phyloP scores from a whole-genome alignment of 1,140 invertebrate species.

The Bombus superbus region DNA sequence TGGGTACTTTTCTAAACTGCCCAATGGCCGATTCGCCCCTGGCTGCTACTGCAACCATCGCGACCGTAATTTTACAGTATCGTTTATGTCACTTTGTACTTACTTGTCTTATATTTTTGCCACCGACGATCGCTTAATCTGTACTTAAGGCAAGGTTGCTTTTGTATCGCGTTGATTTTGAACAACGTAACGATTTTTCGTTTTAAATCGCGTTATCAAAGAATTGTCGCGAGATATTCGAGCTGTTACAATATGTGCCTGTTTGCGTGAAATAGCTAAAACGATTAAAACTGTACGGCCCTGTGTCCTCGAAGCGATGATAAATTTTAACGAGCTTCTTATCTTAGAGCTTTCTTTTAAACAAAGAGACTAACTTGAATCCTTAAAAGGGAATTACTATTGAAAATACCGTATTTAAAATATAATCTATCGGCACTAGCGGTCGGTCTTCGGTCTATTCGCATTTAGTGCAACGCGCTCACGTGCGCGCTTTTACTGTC shows the following conservation, averaged over 20 bases:
- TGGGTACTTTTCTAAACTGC: no score
- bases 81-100: background rate
- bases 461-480: background rate
- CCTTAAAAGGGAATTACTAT: no score
- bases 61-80: background rate
- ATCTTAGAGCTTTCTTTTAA: background rate
- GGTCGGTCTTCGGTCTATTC: background rate
- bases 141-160: no score
- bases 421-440: background rate
- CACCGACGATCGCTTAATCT: no score
- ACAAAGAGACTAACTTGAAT: no score
- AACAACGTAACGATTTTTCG: no score
- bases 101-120: background rate
- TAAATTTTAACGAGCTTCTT: background rate
- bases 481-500: conserved; percentile 50
- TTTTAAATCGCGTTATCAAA: no score
- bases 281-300: background rate
- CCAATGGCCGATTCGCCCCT: no score
- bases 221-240: no score
- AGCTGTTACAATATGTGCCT: no score
- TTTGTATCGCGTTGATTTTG: no score
- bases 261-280: no score
- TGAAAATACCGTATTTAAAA: background rate
- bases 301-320: background rate
- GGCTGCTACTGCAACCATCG: conserved; percentile 26